Conservation (phyloP, 1,140 invertebrate genomes). For the Drosophila bocki region DNA sequence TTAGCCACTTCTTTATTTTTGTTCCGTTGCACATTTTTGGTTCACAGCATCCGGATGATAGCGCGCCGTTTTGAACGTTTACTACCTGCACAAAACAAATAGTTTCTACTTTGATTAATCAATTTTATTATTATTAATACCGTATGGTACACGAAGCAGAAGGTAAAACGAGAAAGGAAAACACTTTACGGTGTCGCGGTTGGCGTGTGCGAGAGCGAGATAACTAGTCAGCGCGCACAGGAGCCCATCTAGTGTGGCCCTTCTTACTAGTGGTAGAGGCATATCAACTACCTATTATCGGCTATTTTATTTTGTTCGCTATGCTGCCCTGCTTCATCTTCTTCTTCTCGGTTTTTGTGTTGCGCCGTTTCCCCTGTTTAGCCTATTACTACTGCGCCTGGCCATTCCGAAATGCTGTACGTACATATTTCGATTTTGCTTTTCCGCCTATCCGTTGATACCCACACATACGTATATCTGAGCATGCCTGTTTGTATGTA, state of each 20-base stretch:
- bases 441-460: conserved; percentile 68
- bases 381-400: conserved; percentile 71
- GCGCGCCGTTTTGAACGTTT: conserved; percentile 58
- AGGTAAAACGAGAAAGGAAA: conserved; percentile 57
- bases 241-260: conserved; percentile 57
- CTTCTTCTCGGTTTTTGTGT: conserved; percentile 64
- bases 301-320: conserved; percentile 79
- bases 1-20: conserved; percentile 37
- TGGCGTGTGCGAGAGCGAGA: conserved; percentile 56
- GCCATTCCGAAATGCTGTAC: conserved; percentile 75
- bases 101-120: conserved; percentile 76
- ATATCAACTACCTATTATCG: conserved; percentile 74
- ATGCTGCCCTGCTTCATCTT: conserved; percentile 62
- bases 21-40: conserved; percentile 59
- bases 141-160: conserved; percentile 74
- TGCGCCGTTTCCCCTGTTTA: conserved; percentile 54
- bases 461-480: conserved; percentile 61
- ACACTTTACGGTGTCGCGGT: conserved; percentile 35
- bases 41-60: conserved; percentile 21
- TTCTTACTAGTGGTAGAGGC: conserved; percentile 45
- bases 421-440: conserved; percentile 65
- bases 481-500: conserved; percentile 60
- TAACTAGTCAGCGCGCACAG: conserved; percentile 7
- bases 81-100: conserved; percentile 62
- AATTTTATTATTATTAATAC: conserved; percentile 82